Evolutionary conservation across 2,797 vertebrate species (phyloP).

Genomic region (Ciconia nigra): DNA sequence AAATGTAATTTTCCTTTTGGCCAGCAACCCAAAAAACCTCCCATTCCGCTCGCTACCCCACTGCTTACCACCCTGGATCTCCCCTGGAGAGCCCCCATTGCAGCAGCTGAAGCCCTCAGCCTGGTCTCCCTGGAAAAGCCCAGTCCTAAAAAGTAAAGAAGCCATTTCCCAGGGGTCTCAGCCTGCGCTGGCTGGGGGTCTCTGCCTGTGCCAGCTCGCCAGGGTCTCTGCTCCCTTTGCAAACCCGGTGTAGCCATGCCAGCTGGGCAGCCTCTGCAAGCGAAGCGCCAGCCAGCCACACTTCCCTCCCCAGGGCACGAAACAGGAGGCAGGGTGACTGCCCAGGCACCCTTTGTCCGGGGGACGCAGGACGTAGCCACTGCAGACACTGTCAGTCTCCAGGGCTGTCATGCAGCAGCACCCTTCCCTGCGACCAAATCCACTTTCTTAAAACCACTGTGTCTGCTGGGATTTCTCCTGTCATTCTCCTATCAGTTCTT

Average conservation of each 20-base stretch:
- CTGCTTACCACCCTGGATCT: neutral
- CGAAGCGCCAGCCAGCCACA: fast-evolving
- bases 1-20: neutral
- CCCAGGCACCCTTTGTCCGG: fast-evolving
- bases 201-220: neutral
- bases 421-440: neutral
- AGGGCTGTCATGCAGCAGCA: neutral
- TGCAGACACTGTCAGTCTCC: neutral
- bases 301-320: neutral
- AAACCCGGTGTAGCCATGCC: neutral
- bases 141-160: fast-evolving
- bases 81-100: neutral
- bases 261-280: neutral
- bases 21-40: neutral
- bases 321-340: fast-evolving
- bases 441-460: neutral
- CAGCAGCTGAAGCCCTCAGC: neutral
- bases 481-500: neutral
- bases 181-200: neutral
- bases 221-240: neutral
- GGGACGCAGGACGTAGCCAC: neutral
- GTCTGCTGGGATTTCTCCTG: neutral
- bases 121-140: neutral
- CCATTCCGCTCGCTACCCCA: neutral
- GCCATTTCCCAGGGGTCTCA: neutral